Conservation (phyloP, 2,888 invertebrate genomes). For the Hypomecis punctinalis region DNA sequence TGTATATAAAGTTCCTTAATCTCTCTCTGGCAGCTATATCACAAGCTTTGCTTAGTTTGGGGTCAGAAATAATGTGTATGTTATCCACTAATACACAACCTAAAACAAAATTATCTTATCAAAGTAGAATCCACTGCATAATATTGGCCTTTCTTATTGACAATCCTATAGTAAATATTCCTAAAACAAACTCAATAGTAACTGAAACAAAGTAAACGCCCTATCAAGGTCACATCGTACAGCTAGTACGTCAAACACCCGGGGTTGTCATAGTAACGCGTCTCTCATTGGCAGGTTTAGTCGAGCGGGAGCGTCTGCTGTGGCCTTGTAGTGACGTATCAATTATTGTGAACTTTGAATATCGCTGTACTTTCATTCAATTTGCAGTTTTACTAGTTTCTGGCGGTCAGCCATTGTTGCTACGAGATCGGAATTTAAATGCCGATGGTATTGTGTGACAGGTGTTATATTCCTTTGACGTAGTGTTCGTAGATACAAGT, state of each 20-base stretch:
- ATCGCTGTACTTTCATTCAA: background rate
- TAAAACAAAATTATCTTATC: no score
- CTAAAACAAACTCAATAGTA: background rate
- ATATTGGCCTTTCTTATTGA: no score
- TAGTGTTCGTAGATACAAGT: no score
- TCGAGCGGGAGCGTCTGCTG: slow-evolving; percentile 7
- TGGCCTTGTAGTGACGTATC: slow-evolving; percentile 35
- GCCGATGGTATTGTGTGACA: no score
- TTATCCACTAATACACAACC: no score
- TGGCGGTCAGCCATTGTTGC: slow-evolving; percentile 3
- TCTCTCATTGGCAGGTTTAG: slow-evolving; percentile 26
- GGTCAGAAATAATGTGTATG: no score
- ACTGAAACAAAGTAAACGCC: no score
- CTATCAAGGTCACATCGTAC: slow-evolving; percentile 46
- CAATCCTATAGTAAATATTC: background rate
- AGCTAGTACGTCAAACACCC: slow-evolving; percentile 41
- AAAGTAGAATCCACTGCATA: no score
- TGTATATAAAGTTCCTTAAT: no score
- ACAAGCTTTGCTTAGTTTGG: no score
- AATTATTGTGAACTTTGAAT: slow-evolving; percentile 13
- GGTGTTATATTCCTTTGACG: no score
- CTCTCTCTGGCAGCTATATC: no score
- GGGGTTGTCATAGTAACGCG: slow-evolving; percentile 49
- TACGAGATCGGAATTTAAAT: background rate
- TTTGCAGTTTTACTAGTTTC: slow-evolving; percentile 3